A percentile compares a stretch with the other conserved stretches of the same genome.
Conservation (phyloP, 2,797 vertebrate genomes). For the Champsocephalus gunnari region DNA sequence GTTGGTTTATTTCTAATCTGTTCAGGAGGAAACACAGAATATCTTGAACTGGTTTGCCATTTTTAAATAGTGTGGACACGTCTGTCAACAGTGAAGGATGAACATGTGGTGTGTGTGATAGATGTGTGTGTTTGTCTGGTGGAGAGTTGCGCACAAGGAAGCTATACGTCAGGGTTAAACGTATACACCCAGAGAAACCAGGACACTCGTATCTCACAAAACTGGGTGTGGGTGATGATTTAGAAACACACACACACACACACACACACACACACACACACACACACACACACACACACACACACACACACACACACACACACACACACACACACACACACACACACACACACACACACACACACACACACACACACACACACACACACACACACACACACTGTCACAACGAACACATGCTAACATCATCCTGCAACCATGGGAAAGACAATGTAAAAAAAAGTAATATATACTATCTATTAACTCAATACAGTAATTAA, state of each 20-base stretch:
- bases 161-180: conserved; percentile 46
- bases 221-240: conserved; percentile 18
- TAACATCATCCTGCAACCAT: no score
- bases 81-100: conserved; percentile 38
- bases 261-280: neutral
- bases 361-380: neutral
- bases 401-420: no score
- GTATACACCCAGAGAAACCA: conserved; percentile 22
- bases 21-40: conserved; percentile 26
- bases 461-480: no score
- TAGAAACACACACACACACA: conserved; percentile 18
- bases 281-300: neutral
- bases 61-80: conserved; percentile 16
- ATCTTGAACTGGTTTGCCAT: conserved; percentile 11
- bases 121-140: conserved; percentile 35
- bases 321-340: neutral
- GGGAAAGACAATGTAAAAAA: no score
- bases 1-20: conserved; percentile 45
- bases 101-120: conserved; percentile 17
- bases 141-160: conserved; percentile 46
- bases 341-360: neutral
- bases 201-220: conserved; percentile 30
- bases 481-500: no score
- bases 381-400: neutral
- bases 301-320: neutral